These are phyloP conservation scores for Hydrolagus colliei DNA, from an alignment of 2,797 vertebrate species.

Conservation along the genomic window DNA sequence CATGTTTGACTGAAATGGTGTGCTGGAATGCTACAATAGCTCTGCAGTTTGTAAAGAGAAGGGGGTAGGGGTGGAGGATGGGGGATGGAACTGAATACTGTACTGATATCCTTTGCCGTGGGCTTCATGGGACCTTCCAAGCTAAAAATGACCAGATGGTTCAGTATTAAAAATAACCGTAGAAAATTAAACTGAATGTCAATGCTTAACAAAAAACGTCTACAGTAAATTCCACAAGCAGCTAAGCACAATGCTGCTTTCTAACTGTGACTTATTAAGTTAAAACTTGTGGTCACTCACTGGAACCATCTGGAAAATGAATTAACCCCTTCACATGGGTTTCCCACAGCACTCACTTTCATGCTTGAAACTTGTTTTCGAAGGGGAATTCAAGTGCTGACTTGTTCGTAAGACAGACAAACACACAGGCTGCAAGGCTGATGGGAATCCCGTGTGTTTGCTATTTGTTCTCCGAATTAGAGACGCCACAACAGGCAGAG, in stretches of 20 bases:
- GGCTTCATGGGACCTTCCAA: conserved; percentile 28
- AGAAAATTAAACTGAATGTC: conserved; percentile 33
- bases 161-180: conserved; percentile 22
- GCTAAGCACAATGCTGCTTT: conserved; percentile 37
- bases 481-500: neutral
- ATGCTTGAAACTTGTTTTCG: neutral
- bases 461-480: neutral
- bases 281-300: conserved; percentile 34
- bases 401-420: neutral
- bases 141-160: conserved; percentile 37
- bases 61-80: neutral
- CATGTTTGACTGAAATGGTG: neutral
- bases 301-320: conserved; percentile 41
- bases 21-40: conserved; percentile 34
- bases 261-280: conserved; percentile 30
- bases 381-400: neutral
- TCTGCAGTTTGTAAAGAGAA: conserved; percentile 31
- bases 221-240: conserved; percentile 28
- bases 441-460: neutral
- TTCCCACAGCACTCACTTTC: neutral
- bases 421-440: neutral
- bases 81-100: conserved; percentile 17
- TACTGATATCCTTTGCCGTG: conserved; percentile 33
- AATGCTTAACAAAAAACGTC: conserved; percentile 37
- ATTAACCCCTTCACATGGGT: conserved; percentile 30